phyloP scores from a whole-genome alignment of 2,888 invertebrate species.

The Perizoma flavofasciatum region DNA sequence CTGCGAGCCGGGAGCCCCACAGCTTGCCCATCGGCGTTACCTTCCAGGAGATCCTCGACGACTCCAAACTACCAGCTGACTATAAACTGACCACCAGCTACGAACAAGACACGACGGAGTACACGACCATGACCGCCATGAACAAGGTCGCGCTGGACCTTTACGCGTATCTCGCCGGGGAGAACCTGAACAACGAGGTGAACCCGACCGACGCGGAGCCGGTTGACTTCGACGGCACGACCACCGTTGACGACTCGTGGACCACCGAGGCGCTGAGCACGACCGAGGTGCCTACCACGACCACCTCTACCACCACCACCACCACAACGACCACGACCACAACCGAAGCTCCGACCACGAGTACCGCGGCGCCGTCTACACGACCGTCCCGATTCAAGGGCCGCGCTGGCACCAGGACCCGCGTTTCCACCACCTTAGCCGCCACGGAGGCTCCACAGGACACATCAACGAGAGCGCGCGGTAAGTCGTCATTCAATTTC shows the following conservation, averaged over 20 bases:
- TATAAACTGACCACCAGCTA: conserved; percentile 71
- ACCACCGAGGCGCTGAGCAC: conserved; percentile 77
- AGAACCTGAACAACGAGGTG: conserved; percentile 85
- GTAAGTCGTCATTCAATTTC: conserved; percentile 58
- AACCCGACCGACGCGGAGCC: conserved; percentile 62
- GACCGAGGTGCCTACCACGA: conserved; percentile 78
- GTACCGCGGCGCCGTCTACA: conserved; percentile 69
- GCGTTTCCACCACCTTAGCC: conserved; percentile 71
- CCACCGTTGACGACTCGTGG: conserved; percentile 63
- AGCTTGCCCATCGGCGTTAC: conserved; percentile 68
- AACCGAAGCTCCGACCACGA: conserved; percentile 78
- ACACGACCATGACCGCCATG: conserved; percentile 88
- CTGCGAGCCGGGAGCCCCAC: conserved; percentile 63
- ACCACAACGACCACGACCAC: conserved; percentile 82
- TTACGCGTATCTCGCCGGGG: conserved; percentile 89
- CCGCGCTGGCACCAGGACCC: conserved; percentile 70
- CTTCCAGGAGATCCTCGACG: conserved; percentile 73
- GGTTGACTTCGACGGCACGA: conserved; percentile 64
- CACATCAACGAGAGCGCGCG: conserved; percentile 77
- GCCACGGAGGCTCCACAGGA: conserved; percentile 75
- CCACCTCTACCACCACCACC: conserved; percentile 83
- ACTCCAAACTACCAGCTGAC: conserved; percentile 70
- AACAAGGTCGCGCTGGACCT: conserved; percentile 93
- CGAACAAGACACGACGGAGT: conserved; percentile 82
- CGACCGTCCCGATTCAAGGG: conserved; percentile 75